Base-by-base conservation (phyloP, 1,140 invertebrate genomes). In the Thaumetopoea pityocampa region DNA sequence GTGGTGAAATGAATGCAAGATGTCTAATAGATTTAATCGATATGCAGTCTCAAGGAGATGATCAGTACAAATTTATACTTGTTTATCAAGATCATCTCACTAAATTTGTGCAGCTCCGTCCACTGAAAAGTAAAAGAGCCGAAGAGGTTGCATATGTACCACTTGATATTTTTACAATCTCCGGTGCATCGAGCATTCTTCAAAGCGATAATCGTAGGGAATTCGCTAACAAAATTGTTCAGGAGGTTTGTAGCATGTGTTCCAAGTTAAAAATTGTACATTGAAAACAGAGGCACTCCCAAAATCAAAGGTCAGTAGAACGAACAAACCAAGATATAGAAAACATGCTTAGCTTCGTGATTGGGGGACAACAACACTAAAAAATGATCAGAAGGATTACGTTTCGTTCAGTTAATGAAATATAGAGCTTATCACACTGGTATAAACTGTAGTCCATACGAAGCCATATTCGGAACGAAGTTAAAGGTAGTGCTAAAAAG, bases 71-170 rank as follows among this genome's bases (percentile, higher is more conserved):
- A 52, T 86, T 71, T 51, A 67, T 86, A 35, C 40, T 87, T 24
- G 54, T 74, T 12, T 87, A 86, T 48, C 72, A 87, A 57, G 76
- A 86, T 37, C 76, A 86, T 46, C 54, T 84, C 12, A 87, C 78
- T 0, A 87, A 87, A 60, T 87, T 85, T 60, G 47, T 82, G 77
- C 41, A 49, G 71, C 5, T 85, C 69, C 17, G 60, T 27, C 16
- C 70, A n/a, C 27, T 79, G 4, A 53, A 61, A 54, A 58, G 36
- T 9, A 77, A 81, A 50, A 40, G 19, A n/a, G 61, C 63, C 19
- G 29, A 27, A 29, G 60, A 67, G 53, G 62, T 69, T 2, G 55
- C 58, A 27, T 19, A 45, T 11, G 8, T 53, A 12, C 7, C 71
- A 6, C 11, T 60, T 3, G 44, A 70, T 20, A 63, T 77, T 32